A percentile compares a stretch with the other conserved stretches of the same genome.
Evolutionary conservation across 2,797 vertebrate genomes (phyloP).

Genomic region (Gouania willdenowi): DNA sequence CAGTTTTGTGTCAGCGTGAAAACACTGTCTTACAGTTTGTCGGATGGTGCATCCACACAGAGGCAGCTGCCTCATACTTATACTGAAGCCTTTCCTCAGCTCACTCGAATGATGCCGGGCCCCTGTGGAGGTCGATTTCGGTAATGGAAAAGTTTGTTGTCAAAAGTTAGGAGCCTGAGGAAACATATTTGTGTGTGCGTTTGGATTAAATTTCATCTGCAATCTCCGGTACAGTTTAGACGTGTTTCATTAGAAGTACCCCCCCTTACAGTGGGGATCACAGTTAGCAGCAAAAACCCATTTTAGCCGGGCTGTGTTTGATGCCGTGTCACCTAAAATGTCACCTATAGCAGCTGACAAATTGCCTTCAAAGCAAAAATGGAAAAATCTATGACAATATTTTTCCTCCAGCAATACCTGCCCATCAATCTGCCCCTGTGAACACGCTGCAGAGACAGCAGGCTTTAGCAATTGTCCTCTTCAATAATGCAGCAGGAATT

Average conservation of each 20-base stretch:
- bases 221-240: conserved; percentile 18
- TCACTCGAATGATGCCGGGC: conserved; percentile 34
- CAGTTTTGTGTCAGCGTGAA: conserved; percentile 13
- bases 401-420: conserved; percentile 15
- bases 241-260: conserved; percentile 1
- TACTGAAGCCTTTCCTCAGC: conserved; percentile 14
- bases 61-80: conserved; percentile 2
- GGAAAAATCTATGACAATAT: conserved; percentile 27
- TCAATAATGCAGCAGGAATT: conserved; percentile 48
- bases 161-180: conserved; percentile 6
- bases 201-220: conserved; percentile 15
- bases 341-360: conserved; percentile 25
- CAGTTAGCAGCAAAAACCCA: conserved; percentile 4
- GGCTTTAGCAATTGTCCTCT: conserved; percentile 26
- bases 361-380: conserved; percentile 10
- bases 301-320: conserved; percentile 21
- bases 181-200: conserved; percentile 17
- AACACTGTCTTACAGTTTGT: conserved; percentile 12
- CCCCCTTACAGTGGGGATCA: background rate
- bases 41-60: background rate
- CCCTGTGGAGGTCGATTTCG: conserved; percentile 18
- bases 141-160: conserved; percentile 27
- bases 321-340: conserved; percentile 32
- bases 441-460: conserved; percentile 24
- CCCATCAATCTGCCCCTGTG: conserved; percentile 22